Conservation (phyloP, 2,888 invertebrate species). For the Noctua pronuba region DNA sequence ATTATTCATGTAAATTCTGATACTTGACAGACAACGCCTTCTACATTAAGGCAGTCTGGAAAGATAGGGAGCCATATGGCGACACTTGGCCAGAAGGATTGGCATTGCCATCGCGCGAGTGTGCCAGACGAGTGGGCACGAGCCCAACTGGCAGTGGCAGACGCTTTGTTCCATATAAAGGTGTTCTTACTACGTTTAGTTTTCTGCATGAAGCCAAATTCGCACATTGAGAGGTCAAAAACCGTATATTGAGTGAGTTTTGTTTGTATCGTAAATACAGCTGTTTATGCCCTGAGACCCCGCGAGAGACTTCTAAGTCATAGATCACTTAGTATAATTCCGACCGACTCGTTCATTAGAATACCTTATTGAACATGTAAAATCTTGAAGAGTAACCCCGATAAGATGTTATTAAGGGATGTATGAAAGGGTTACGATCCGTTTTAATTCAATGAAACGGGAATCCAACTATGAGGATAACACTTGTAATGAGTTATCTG, state of each 20-base stretch:
- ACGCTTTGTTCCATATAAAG: slow-evolving; percentile 30
- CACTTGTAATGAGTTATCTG: too few species aligned
- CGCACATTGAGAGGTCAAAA: slow-evolving; percentile 18
- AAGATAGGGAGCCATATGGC: slow-evolving; percentile 46
- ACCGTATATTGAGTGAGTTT: slow-evolving; percentile 7
- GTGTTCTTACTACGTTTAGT: slow-evolving; percentile 34
- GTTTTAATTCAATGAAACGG: too few species aligned
- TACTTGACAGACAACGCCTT: not conserved
- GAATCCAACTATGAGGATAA: too few species aligned
- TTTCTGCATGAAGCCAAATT: slow-evolving; percentile 41
- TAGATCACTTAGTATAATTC: not conserved
- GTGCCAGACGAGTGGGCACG: slow-evolving; percentile 60
- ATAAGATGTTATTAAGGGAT: too few species aligned
- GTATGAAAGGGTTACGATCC: too few species aligned
- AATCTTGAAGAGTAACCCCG: too few species aligned
- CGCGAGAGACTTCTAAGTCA: not conserved
- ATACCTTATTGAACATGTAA: too few species aligned
- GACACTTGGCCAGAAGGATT: slow-evolving; percentile 49
- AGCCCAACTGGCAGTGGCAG: slow-evolving; percentile 58
- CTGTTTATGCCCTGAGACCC: not conserved
- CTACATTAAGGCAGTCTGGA: not conserved
- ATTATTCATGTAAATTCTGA: not conserved
- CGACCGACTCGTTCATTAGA: too few species aligned
- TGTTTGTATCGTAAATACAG: slow-evolving; percentile 1
- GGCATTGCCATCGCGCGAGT: slow-evolving; percentile 42